phyloP scores from a whole-genome alignment of 2,888 invertebrate genomes.

The Lepidonotus clava region DNA sequence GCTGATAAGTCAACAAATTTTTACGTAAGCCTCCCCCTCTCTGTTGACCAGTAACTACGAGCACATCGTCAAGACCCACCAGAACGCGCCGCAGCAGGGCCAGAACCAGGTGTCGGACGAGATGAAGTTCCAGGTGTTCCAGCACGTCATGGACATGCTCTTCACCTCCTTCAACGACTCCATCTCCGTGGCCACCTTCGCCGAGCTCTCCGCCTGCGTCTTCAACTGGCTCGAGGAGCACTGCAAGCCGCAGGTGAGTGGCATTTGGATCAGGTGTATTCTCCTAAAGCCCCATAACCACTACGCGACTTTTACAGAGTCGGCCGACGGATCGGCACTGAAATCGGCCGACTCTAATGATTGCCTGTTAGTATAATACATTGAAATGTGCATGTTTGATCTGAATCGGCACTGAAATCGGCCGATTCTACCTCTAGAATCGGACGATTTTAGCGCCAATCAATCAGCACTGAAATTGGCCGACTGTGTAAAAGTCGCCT shows the following conservation, averaged over 20 bases:
- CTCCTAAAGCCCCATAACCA: background rate
- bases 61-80: conserved; percentile 97
- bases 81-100: conserved; percentile 90
- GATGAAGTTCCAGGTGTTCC: conserved; percentile 97
- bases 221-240: conserved; percentile 98
- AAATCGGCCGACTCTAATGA: no score
- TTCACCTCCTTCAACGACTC: conserved; percentile 91
- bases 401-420: background rate
- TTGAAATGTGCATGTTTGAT: background rate
- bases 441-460: background rate
- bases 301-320: background rate
- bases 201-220: conserved; percentile 95
- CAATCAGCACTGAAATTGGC: no score
- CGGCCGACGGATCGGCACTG: no score
- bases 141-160: conserved; percentile 95
- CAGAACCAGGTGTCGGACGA: conserved; percentile 95
- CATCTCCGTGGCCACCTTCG: conserved; percentile 94
- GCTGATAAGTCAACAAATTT: no score
- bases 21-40: no score
- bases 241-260: conserved; percentile 88
- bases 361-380: background rate
- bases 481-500: no score
- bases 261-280: background rate
- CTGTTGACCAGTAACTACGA: conserved; percentile 87
- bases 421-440: background rate